Percentiles rank a stretch among this genome's conserved stretches.
These are phyloP conservation scores for Furcifer pardalis DNA, from an alignment of 2,797 vertebrate genomes.

Conservation along the genomic window DNA sequence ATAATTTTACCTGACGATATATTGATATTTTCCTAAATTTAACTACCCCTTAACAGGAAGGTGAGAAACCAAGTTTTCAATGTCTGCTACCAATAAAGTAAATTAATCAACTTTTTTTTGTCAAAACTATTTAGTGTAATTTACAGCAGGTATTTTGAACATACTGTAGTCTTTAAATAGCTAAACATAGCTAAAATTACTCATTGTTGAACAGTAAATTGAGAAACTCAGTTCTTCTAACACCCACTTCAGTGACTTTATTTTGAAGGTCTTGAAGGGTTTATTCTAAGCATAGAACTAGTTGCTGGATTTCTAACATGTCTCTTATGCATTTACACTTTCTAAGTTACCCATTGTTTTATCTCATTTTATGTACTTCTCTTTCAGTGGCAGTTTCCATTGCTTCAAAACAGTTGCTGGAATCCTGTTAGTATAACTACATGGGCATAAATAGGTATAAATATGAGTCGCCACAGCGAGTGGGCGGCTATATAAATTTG, in stretches of 20 bases:
- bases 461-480: too few species aligned
- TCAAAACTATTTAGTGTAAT: background rate
- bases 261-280: background rate
- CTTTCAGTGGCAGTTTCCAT: slow-evolving; percentile 29
- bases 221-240: background rate
- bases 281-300: slow-evolving; percentile 16
- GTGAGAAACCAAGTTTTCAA: slow-evolving; percentile 7
- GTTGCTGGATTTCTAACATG: slow-evolving; percentile 10
- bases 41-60: background rate
- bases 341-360: slow-evolving; percentile 28
- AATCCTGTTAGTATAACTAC: too few species aligned
- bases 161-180: background rate
- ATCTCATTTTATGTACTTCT: slow-evolving; percentile 44
- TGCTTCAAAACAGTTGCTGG: background rate
- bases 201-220: background rate
- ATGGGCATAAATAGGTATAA: too few species aligned
- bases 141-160: background rate
- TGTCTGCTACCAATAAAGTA: background rate
- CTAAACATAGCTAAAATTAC: slow-evolving; percentile 16
- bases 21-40: background rate
- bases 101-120: background rate
- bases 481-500: too few species aligned
- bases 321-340: slow-evolving; percentile 36
- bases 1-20: background rate
- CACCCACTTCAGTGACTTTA: background rate